Percentiles rank a stretch among this genome's conserved stretches.
phyloP scores from a whole-genome alignment of 1,140 invertebrate genomes.

The Pectinophora gossypiella region DNA sequence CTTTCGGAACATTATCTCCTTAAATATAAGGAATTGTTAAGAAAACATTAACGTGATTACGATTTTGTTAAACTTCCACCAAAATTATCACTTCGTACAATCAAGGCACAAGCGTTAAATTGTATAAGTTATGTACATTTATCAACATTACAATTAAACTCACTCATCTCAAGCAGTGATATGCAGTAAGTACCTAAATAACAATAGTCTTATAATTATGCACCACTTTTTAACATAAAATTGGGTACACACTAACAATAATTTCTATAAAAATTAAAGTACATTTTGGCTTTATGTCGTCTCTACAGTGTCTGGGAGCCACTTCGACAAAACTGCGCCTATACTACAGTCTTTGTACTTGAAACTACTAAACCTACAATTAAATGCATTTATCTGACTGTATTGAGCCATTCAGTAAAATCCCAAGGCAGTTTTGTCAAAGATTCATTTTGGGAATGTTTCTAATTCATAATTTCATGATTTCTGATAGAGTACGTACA shows the following conservation, averaged over 20 bases:
- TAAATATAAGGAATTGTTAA: background rate
- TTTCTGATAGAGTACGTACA: too few relatives aligned
- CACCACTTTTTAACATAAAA: conserved; percentile 34
- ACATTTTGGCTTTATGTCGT: conserved; percentile 44
- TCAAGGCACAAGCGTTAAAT: conserved; percentile 67
- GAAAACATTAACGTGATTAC: background rate
- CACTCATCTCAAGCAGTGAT: conserved; percentile 19
- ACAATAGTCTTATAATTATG: conserved; percentile 41
- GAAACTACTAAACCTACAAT: conserved; percentile 52
- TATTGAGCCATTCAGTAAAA: background rate
- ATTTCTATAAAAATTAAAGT: conserved; percentile 23
- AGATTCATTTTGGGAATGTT: conserved; percentile 38
- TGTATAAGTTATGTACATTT: conserved; percentile 13
- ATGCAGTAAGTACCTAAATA: conserved; percentile 5
- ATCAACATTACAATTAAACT: conserved; percentile 27
- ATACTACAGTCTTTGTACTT: conserved; percentile 56
- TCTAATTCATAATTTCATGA: too few relatives aligned
- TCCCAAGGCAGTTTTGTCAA: conserved; percentile 32
- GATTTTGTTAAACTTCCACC: background rate
- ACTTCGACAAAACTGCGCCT: conserved; percentile 31
- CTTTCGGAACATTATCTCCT: conserved; percentile 32
- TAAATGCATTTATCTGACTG: conserved; percentile 65
- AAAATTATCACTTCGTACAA: conserved; percentile 41
- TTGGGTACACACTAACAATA: conserved; percentile 16
- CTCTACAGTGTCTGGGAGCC: conserved; percentile 10